phyloP scores from a whole-genome alignment of 2,797 vertebrate species.

The Balearica regulorum region DNA sequence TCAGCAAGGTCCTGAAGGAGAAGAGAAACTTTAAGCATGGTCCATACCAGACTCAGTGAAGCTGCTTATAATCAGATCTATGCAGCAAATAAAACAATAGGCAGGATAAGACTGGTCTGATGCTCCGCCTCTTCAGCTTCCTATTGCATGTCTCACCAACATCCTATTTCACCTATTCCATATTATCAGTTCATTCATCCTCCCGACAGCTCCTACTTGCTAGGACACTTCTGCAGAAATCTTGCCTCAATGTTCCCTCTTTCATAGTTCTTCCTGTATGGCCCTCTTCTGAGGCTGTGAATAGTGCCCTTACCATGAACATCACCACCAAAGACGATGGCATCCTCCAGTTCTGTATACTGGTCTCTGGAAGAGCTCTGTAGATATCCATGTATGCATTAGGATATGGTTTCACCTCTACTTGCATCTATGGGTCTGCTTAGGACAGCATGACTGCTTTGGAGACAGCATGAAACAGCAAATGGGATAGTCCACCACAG shows the following conservation, averaged over 20 bases:
- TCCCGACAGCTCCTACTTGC: background rate
- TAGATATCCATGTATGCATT: background rate
- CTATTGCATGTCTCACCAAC: background rate
- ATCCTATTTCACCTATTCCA: background rate
- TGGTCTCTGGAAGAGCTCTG: background rate
- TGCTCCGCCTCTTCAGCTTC: background rate
- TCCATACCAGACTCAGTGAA: background rate
- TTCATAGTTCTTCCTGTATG: background rate
- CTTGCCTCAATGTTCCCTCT: background rate
- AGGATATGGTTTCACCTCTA: background rate
- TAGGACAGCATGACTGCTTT: background rate
- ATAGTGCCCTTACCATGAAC: background rate
- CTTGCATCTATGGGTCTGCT: background rate
- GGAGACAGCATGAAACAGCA: background rate
- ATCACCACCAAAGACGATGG: background rate
- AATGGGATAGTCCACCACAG: slow-evolving; percentile 67
- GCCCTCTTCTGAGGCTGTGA: background rate
- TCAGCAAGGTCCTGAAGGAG: background rate
- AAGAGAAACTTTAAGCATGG: background rate
- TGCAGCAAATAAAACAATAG: background rate
- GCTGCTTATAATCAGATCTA: background rate
- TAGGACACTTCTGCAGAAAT: background rate
- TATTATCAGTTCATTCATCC: background rate
- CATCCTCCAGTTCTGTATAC: background rate
- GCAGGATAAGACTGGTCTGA: background rate